phyloP scores from a whole-genome alignment of 2,113 vertebrate species.

The Indri indri region DNA sequence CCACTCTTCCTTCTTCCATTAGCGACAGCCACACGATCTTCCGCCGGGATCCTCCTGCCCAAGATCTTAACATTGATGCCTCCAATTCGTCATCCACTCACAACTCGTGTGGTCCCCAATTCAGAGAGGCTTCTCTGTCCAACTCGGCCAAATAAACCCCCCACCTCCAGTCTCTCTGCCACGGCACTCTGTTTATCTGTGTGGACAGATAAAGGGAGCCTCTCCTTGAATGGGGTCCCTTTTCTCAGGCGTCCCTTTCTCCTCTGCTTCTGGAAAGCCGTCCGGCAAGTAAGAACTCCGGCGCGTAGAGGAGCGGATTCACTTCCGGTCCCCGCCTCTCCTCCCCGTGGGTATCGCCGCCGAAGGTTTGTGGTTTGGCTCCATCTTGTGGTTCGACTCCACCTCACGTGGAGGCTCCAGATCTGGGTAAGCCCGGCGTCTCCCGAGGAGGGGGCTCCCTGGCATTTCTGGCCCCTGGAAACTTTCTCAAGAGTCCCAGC shows the following conservation, averaged over 20 bases:
- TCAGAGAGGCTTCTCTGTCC: background rate
- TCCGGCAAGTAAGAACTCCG: rapidly evolving
- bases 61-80: background rate
- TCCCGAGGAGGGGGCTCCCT: background rate
- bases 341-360: too few species aligned
- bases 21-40: background rate
- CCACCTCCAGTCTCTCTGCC: rapidly evolving
- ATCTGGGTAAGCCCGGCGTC: rapidly evolving
- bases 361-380: background rate
- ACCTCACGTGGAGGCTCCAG: background rate
- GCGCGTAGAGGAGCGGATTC: background rate
- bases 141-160: background rate
- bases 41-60: background rate
- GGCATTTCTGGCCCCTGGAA: too few species aligned
- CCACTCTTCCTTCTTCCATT: background rate
- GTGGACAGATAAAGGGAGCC: background rate
- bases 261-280: background rate
- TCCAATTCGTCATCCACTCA: background rate
- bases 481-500: background rate
- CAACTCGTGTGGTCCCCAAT: background rate
- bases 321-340: background rate
- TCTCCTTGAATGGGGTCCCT: background rate
- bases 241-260: background rate
- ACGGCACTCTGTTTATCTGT: too few species aligned
- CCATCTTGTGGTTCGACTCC: background rate